phyloP scores from a whole-genome alignment of 2,888 invertebrate species.

The Platycheirus albimanus region DNA sequence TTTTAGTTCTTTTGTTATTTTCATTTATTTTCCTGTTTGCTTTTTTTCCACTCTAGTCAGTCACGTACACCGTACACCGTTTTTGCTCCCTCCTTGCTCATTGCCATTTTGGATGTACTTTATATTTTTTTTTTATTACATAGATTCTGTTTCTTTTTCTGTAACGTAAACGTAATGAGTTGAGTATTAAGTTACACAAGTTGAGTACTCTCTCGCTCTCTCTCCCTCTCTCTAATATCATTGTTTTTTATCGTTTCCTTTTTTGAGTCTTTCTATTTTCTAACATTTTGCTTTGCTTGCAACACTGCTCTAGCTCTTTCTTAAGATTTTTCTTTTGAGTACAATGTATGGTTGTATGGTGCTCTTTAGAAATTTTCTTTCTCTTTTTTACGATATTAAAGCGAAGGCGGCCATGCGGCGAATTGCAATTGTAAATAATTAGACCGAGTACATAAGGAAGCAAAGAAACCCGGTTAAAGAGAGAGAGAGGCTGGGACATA shows the following conservation, averaged over 20 bases:
- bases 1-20: constrained; percentile 49
- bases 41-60: constrained; percentile 52
- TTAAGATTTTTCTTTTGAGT: background rate
- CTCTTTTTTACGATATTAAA: constrained; percentile 23
- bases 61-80: constrained; percentile 73
- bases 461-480: background rate
- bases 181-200: constrained; percentile 26
- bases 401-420: background rate
- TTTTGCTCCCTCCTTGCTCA: constrained; percentile 52
- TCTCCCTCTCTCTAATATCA: background rate
- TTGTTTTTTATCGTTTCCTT: background rate
- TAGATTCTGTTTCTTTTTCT: no score
- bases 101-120: constrained; percentile 42
- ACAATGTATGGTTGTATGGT: background rate
- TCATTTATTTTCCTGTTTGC: constrained; percentile 65
- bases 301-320: background rate
- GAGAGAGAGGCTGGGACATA: background rate
- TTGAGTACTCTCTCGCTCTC: background rate
- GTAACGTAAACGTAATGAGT: background rate
- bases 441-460: background rate
- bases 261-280: background rate
- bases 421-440: background rate
- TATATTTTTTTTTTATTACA: constrained; percentile 16
- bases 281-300: background rate
- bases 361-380: constrained; percentile 2